Base-by-base conservation (phyloP, 2,113 vertebrate species). In the Crotalus viridis region DNA sequence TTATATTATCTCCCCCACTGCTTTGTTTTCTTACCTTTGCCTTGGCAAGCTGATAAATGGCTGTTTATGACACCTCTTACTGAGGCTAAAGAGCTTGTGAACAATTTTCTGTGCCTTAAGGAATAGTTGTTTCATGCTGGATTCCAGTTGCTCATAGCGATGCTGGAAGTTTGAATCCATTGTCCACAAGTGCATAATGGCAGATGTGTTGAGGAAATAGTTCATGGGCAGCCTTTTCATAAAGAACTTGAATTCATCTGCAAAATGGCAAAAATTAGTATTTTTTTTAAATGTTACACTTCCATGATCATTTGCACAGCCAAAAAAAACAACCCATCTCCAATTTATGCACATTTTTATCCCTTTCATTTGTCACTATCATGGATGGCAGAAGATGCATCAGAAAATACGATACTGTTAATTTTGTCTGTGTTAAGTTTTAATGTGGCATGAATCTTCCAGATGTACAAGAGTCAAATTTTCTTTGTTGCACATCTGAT, bases 201-300 rank as follows among this genome's bases (percentile, higher is more conserved):
- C 96, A 3, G 99, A 98, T 22, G 98, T 97, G 94, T 99, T 99
- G 97, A 99, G 98, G 97, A 99, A 99, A 91, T 99, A 98, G 97
- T 97, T 98, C 97, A 98, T 98, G 3, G 99, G 99, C 92, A 99
- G 98, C 94, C 99, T 98, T 92, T 98, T 97, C 96, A 98, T 98
- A 94, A 99, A 99, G 51, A 98, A 97, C 95, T 99, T 99, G 97
- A 99, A 99, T 97, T 99, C 99, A 95, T 99, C 99, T 99, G 97
- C 26, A 93, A 94, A 92, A 95, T 3, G 64, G 87, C 43, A 96
- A 96, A 94, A 96, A 87, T 88, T 56, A 93, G 89, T 19, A 39
- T 10, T 51, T 59, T 93, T 91, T 94, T 5, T 5, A 64, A 92
- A 95, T 51, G 89, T 93, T 88, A 85, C 9, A 1, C 2, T 9